Evolutionary conservation across 2,797 vertebrate genomes (phyloP), one percentile per base, ranked within the genome.

Genomic region (Pangasius mekongensis): DNA sequence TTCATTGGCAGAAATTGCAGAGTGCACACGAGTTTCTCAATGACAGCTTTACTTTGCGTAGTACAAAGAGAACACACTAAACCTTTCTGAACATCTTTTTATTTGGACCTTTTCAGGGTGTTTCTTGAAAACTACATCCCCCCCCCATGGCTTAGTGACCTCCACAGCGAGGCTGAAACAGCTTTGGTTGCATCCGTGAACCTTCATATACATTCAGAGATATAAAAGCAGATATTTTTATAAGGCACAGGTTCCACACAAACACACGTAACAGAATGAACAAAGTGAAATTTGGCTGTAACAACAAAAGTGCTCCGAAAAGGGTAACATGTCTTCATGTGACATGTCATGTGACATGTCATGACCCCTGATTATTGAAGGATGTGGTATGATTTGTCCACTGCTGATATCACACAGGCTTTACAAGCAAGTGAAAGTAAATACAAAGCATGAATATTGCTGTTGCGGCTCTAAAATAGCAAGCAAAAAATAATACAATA

Each of bases 171-270:
- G 84, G 83, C 58, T 49, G 62, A 86, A 87, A 93, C 89, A 87
- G 87, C 92, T 94, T 94, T 93, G 92, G 91, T 94, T 93, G 90
- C 92, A n/a, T 56, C 22, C 11, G 6, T 33, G 24, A 64, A 16
- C 30, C 16, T 18, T 13, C 14, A 3, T 49, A 71, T 18, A 52
- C 58, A 88, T 54, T 77, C 39, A 27, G 10, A 62, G 49, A 87
- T 14, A n/a, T 47, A 85, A 24, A 64, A 83, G 56, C 60, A 54
- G 56, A 82, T 54, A 20, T 52, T 54, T 33, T 33, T 30, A 62
- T 11, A 91, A 91, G 88, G 91, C 91, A 92, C 89, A 36, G 1
- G 33, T 47, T 74, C 78, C 69, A 91, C 88, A 89, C 82, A 85
- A 20, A 90, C 20, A 87, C 58, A 24, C 49, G 33, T 49, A 69